These are phyloP conservation scores for Drosophila neoperkinsi DNA, from an alignment of 2,888 invertebrate genomes.

Conservation along the genomic window DNA sequence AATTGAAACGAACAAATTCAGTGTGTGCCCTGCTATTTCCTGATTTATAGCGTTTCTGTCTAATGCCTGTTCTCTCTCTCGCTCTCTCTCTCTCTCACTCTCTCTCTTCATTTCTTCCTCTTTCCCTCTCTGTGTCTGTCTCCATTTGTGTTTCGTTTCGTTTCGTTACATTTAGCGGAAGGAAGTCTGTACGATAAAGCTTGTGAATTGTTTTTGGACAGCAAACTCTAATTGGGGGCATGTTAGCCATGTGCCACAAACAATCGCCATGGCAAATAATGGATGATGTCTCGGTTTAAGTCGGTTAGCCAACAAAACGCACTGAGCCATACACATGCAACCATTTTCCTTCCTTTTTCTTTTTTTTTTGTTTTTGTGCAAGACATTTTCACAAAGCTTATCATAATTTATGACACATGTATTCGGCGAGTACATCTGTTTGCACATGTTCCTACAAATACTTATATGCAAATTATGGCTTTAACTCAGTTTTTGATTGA, in stretches of 20 bases:
- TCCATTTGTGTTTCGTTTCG: conserved; percentile 18
- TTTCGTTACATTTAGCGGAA: conserved; percentile 45
- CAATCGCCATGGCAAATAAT: conserved; percentile 39
- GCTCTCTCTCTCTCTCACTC: conserved; percentile 24
- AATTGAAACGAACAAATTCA: conserved; percentile 37
- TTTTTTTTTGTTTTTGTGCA: not conserved
- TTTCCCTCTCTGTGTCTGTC: conserved; percentile 1
- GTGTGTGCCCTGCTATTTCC: conserved; percentile 17
- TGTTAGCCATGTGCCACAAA: conserved; percentile 42
- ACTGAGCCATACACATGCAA: conserved; percentile 41
- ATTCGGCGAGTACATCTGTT: conserved; percentile 11
- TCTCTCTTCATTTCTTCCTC: conserved; percentile 29
- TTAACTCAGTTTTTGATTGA: not conserved
- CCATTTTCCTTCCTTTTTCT: conserved; percentile 1
- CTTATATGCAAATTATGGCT: not conserved
- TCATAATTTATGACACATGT: conserved; percentile 51
- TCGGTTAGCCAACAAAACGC: conserved; percentile 27
- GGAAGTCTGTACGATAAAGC: conserved; percentile 70
- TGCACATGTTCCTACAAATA: not conserved
- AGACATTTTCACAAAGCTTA: conserved; percentile 38
- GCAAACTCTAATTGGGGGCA: conserved; percentile 61
- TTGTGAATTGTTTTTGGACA: conserved; percentile 50
- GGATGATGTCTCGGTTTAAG: conserved; percentile 35
- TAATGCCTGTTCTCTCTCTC: conserved; percentile 14
- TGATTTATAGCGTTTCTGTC: conserved; percentile 63